Evolutionary conservation across 2,113 vertebrate genomes (phyloP).

Genomic region (Catharus minimus): DNA sequence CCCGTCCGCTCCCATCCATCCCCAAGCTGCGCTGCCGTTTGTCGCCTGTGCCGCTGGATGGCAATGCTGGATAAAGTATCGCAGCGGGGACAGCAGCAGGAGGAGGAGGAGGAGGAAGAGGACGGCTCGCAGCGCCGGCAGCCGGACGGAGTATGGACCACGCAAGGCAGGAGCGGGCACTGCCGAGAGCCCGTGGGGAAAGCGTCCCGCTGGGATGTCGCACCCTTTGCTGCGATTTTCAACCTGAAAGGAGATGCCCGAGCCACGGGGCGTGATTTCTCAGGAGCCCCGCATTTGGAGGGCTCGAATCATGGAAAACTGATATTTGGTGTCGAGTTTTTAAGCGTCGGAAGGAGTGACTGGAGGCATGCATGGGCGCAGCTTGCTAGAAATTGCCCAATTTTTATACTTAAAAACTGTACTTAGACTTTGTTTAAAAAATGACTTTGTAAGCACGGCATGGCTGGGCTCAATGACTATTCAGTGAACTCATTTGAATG

Average conservation of each 20-base stretch:
- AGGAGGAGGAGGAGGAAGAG: background rate
- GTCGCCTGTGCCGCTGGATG: slow-evolving; percentile 60
- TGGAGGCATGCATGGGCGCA: background rate
- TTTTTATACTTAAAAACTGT: slow-evolving; percentile 36
- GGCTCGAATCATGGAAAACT: background rate
- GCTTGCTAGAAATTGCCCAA: slow-evolving; percentile 12
- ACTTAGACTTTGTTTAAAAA: slow-evolving; percentile 4
- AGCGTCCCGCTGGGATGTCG: background rate
- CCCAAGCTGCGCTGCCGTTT: background rate
- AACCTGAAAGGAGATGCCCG: background rate
- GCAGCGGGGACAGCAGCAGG: fast-evolving
- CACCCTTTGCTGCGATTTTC: background rate
- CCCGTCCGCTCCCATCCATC: fast-evolving
- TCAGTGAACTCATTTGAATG: slow-evolving; percentile 48
- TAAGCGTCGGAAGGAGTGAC: background rate
- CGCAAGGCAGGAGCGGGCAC: background rate
- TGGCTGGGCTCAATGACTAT: slow-evolving; percentile 31
- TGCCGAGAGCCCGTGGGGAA: background rate
- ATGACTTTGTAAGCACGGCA: background rate
- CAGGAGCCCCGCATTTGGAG: background rate
- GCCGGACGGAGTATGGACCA: fast-evolving
- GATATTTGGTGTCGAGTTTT: background rate
- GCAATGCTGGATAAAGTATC: slow-evolving; percentile 61
- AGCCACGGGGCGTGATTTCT: background rate
- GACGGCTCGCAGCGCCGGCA: background rate